These are phyloP conservation scores for Amyelois transitella DNA, from an alignment of 1,140 invertebrate genomes.

Conservation along the genomic window DNA sequence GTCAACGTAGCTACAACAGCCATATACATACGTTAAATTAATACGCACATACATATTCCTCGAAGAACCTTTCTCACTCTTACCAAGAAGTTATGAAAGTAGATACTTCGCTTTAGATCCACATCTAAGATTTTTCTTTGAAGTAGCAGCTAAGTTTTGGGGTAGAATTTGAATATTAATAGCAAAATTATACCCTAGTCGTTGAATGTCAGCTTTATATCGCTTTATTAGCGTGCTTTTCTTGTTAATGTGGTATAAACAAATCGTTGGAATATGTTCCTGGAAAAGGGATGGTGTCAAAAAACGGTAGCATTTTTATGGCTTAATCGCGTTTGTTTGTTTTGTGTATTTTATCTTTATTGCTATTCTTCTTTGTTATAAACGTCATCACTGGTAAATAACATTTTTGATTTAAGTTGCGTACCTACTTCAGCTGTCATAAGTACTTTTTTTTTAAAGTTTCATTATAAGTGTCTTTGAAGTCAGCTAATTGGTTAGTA, in stretches of 20 bases:
- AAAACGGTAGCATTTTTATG: slow-evolving; percentile 71
- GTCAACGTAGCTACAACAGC: slow-evolving; percentile 18
- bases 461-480: too few species aligned
- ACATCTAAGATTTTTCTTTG: slow-evolving; percentile 68
- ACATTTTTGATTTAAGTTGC: background rate
- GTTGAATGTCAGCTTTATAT: slow-evolving; percentile 56
- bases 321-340: slow-evolving; percentile 62
- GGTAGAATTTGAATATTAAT: slow-evolving; percentile 73
- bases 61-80: slow-evolving; percentile 37
- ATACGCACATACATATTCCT: slow-evolving; percentile 22
- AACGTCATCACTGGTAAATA: background rate
- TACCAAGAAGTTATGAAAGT: slow-evolving; percentile 55
- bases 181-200: slow-evolving; percentile 60
- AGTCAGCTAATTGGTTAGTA: too few species aligned
- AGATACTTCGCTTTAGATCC: slow-evolving; percentile 48
- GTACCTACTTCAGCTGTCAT: too few species aligned
- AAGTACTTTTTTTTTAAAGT: too few species aligned
- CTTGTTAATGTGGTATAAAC: slow-evolving; percentile 66
- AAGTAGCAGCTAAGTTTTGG: slow-evolving; percentile 54
- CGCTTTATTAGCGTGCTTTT: slow-evolving; percentile 63
- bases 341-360: slow-evolving; percentile 47
- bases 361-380: slow-evolving; percentile 15
- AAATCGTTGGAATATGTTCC: slow-evolving; percentile 60
- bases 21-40: slow-evolving; percentile 12
- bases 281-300: slow-evolving; percentile 57